phyloP scores from a whole-genome alignment of 2,888 invertebrate genomes.

The Cephus nigrinus region DNA sequence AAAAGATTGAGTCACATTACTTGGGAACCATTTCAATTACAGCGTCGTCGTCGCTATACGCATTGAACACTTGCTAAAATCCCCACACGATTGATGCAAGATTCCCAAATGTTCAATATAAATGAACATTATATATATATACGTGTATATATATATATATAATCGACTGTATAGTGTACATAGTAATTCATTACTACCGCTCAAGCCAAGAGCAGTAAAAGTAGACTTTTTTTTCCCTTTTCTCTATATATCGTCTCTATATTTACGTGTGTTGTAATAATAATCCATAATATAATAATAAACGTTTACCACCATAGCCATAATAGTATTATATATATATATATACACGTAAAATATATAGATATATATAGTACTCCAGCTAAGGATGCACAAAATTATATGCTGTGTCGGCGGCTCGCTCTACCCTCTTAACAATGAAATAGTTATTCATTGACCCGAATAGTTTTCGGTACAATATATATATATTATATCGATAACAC shows the following conservation, averaged over 20 bases:
- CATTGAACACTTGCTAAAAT: constrained; percentile 48
- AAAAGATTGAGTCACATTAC: constrained; percentile 10
- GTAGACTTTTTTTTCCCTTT: constrained; percentile 25
- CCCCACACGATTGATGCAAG: constrained; percentile 34
- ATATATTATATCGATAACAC: constrained; percentile 35
- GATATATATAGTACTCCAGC: constrained; percentile 14
- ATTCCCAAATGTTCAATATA: constrained; percentile 45
- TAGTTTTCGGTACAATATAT: constrained; percentile 43
- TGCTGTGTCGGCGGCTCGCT: constrained; percentile 36
- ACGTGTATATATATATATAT: constrained; percentile 23
- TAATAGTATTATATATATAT: constrained; percentile 46
- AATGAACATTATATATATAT: constrained; percentile 40
- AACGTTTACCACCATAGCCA: constrained; percentile 57
- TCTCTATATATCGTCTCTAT: constrained; percentile 39
- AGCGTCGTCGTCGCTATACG: constrained; percentile 39
- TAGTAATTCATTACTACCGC: constrained; percentile 6
- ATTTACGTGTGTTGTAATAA: constrained; percentile 50
- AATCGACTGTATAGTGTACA: constrained; percentile 26
- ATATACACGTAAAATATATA: constrained; percentile 23
- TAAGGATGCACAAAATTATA: constrained; percentile 17
- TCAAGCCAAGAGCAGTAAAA: constrained; percentile 22
- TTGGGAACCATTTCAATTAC: constrained; percentile 51
- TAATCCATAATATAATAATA: constrained; percentile 54
- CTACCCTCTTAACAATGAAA: constrained; percentile 47
- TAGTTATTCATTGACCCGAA: constrained; percentile 27